Evolutionary conservation across 2,797 vertebrate genomes (phyloP), one percentile per base, ranked within the genome.

Genomic region (Rallus crepitans): DNA sequence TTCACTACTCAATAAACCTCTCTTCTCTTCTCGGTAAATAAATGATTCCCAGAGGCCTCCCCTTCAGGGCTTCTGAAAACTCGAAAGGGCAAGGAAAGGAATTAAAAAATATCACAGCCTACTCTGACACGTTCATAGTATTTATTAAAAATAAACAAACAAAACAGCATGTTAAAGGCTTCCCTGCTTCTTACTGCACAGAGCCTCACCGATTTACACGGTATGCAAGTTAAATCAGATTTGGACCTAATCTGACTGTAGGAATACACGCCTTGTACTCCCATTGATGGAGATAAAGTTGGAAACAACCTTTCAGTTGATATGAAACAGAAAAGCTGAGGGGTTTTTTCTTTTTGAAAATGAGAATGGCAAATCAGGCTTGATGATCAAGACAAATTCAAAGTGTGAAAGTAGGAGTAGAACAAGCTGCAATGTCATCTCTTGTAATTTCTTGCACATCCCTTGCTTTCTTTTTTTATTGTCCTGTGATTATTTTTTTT

Each of bases 1-100:
- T 97, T 92, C 92, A 89, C 73, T 94, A 83, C 79, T 91, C 81
- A 65, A 83, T 95, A 97, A 96, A 96, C 82, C 76, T 93, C 77
- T 91, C 73, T 89, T 93, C 55, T 47, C 77, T 93, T 71, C 70
- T 92, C 91, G 94, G 92, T 93, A 96, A 95, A 96, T 94, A 97
- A 94, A 93, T 15, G 15, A 94, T 95, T 97, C 96, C 91, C 95
- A 85, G 52, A 92, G 93, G 89, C 75, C 81, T 13, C 19, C 45
- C 81, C 76, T 89, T 71, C 61, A 64, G 61, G 88, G 40, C 48
- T 70, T 40, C 71, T 70, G 82, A 76, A 90, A 69, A 82, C 18
- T 72, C 61, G 72, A 88, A 94, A 90, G 90, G 94, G 71, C 84
- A 94, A 79, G 70, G 50, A 85, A 93, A 69, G 47, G 69, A 90